Evolutionary conservation across 2,113 vertebrate genomes (phyloP), one percentile per base, ranked within the genome.

Genomic region (Himantopus leucocephalus): DNA sequence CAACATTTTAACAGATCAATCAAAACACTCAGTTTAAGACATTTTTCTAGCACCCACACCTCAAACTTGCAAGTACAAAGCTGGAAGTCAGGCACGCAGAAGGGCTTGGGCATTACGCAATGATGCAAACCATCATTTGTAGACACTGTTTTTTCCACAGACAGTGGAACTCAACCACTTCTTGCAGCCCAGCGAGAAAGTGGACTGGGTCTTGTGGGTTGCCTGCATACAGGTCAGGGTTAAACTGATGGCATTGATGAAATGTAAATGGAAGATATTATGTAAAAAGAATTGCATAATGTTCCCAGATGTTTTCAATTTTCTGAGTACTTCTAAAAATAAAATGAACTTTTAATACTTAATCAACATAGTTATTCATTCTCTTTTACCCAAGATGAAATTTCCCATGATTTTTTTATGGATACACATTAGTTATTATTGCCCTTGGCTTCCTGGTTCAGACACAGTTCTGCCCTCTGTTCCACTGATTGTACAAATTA

Each of bases 301-400:
- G 84, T 95, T 96, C 94, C 96, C 96, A 97, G 93, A 95, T 96
- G 96, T 95, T 97, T 96, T 96, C 96, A 94, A 85, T 96, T 95
- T 96, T 97, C 93, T 93, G 81, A 96, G 96, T 95, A 95, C 85
- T 94, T 96, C 96, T 96, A 96, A 97, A 97, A 96, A 96, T 96
- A 97, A 96, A 95, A 94, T 12, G 92, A 94, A 96, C 96, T 95
- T 97, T 95, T 96, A 96, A 93, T 97, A 96, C 96, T 97, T 96
- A 97, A 96, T 96, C 96, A 97, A 96, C 96, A 88, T 45, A 90
- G 92, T 90, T 96, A 96, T 94, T 96, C 93, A 90, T 93, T 96
- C 66, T 90, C 81, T 94, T 96, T 95, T 82, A 88, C 93, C 85
- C 77, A 94, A 90, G 87, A 95, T 76, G 64, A 97, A 92, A 94